These are phyloP conservation scores for Heteropelma amictum DNA, from an alignment of 2,888 invertebrate species.

Conservation along the genomic window DNA sequence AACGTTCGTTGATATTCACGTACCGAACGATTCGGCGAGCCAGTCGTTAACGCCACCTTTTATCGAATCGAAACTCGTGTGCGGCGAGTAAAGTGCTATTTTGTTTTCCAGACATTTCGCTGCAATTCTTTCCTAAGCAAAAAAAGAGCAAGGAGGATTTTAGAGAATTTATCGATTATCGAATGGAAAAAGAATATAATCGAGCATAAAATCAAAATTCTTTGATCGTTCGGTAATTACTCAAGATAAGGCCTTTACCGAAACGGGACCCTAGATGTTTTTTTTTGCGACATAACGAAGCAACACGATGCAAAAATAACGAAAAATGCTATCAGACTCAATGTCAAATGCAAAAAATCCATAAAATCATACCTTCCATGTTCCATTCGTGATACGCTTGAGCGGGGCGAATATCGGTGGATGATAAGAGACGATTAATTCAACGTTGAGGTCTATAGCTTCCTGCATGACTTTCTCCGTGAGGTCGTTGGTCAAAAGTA, in stretches of 20 bases:
- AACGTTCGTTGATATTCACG: no score
- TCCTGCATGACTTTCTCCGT: constrained; percentile 93
- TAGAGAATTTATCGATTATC: no score
- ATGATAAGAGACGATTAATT: constrained; percentile 95
- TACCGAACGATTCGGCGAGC: constrained; percentile 86
- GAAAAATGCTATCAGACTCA: neutral
- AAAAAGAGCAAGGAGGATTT: no score
- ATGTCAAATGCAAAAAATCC: constrained; percentile 14
- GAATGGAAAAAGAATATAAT: no score
- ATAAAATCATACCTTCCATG: constrained; percentile 87
- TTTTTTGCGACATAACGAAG: no score
- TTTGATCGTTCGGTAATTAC: no score
- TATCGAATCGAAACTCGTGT: constrained; percentile 93
- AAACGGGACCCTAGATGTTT: no score
- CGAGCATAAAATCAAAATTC: no score
- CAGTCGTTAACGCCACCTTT: constrained; percentile 94
- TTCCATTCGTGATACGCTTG: constrained; percentile 84
- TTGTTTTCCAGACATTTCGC: constrained; percentile 88
- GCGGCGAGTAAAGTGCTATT: constrained; percentile 95
- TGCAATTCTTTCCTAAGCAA: constrained; percentile 87
- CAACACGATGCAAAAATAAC: no score
- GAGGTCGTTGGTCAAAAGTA: constrained; percentile 94
- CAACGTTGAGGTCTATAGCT: constrained; percentile 83
- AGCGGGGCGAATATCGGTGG: constrained; percentile 95
- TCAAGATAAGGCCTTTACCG: no score